Evolutionary conservation across 1,140 invertebrate species (phyloP), one percentile per base, ranked within the genome.

Genomic region (Eumeta japonica): DNA sequence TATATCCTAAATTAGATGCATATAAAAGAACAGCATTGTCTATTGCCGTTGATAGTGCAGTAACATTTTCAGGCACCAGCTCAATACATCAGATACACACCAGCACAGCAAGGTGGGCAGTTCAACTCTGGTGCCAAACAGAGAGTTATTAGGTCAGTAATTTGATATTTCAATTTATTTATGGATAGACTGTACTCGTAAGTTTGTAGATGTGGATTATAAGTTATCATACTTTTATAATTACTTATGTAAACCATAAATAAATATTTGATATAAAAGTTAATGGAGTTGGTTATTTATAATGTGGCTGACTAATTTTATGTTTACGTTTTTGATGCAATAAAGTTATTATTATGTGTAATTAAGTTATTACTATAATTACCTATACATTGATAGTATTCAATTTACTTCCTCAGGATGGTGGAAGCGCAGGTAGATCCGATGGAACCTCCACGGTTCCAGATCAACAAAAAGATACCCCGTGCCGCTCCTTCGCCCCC

Each of bases 71-170:
- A 75, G 71, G 92, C 83, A 1, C 92, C 94, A 2, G 92, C 94
- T 1, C 92, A 98, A 58, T 99, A 95, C 64, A 97, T 98, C 52
- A 82, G 94, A 1, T 99, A 99, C 59, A 99, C 96, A 0, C 96
- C 97, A 1, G 93, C 94, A 0, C 94, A 98, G 62, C 94, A 98
- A 79, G 94, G 95, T 0, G 85, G 89, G 17, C 86, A 88, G 0
- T 98, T 94, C 55, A 98, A 98, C 72, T 97, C 94, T 1, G 95
- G 95, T 1, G 94, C 96, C 7, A 97, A 98, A 58, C 97, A 99
- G 64, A 80, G 97, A 30, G 94, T 99, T 16, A 98, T 99, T 45
- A 81, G 94, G 53, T 76, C 27, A 35, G 42, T 46, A 27, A 36
- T 36, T 34, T 34, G 27, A 11, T 13, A 37, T 30, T 43, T 15